A percentile compares a stretch with the other conserved stretches of the same genome.
Conservation (phyloP, 2,113 vertebrate genomes). For the Thalassarche chlororhynchos region DNA sequence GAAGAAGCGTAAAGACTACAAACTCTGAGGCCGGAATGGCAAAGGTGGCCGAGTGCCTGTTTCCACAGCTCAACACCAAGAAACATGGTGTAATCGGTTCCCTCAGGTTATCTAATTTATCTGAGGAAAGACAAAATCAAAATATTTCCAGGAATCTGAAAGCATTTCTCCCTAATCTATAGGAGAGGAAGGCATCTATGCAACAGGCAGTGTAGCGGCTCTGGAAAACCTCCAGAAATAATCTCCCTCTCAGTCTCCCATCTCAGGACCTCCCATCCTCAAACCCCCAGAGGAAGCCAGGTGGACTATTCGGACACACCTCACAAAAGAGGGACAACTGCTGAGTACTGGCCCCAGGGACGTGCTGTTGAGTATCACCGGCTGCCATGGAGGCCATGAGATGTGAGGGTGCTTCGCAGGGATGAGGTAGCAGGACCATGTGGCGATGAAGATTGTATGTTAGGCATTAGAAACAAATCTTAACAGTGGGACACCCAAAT, state of each 20-base stretch:
- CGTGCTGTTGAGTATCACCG: background rate
- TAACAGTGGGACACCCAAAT: background rate
- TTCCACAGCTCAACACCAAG: background rate
- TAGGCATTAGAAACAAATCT: background rate
- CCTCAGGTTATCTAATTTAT: background rate
- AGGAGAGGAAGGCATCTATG: background rate
- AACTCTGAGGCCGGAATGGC: background rate
- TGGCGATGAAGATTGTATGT: background rate
- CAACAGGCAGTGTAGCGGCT: background rate
- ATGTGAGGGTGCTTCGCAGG: background rate
- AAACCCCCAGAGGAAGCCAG: background rate
- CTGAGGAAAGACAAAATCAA: background rate
- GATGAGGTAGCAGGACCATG: background rate
- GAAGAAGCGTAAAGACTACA: background rate
- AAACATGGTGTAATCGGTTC: fast-evolving
- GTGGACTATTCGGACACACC: background rate
- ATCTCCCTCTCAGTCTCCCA: background rate
- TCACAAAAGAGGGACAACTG: background rate
- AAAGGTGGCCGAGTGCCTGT: background rate
- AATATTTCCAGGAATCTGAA: background rate
- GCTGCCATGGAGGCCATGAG: background rate
- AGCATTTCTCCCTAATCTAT: background rate
- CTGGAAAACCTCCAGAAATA: background rate
- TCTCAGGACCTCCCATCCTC: background rate
- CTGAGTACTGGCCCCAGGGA: background rate